Evolutionary conservation across 1,140 invertebrate species (phyloP), one percentile per base, ranked within the genome.

Genomic region (Monomorium pharaonis): DNA sequence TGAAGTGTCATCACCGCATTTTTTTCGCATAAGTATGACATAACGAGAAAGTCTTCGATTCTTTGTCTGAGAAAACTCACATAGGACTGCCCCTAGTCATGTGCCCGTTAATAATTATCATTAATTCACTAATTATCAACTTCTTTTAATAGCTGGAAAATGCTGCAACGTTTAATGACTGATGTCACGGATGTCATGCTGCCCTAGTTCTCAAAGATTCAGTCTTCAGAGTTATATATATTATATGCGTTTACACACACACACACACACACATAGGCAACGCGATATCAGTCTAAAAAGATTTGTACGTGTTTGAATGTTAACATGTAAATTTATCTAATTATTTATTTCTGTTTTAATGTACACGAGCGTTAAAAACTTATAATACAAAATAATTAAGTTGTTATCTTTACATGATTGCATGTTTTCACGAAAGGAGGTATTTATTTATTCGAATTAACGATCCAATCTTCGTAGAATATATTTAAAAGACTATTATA

Each of bases 131-230:
- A 93, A 93, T 92, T 91, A 92, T 91, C 70, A 89, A 60, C 85
- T 89, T 86, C 91, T 87, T 91, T 91, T 92, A 92, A 92, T 92
- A 91, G 84, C 85, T 86, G 80, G 85, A 89, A 85, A 91, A 87
- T 74, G 86, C 54, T 86, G 86, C 87, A 88, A 90, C 89, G 81
- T 87, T 92, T 92, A 92, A 92, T 91, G 85, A 88, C 83, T 88
- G 80, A 77, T 92, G 93, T 94, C 93, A 92, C 91, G 88, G 89
- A 85, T 93, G 90, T 92, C 92, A 93, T 88, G 90, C 70, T 92
- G 93, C 88, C 92, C 93, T 65, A 93, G 90, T 93, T 94, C 93
- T 92, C 92, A 93, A 92, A 94, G 88, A 87, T 89, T 91, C 74
- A 69, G 83, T 90, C 58, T 72, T 81, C 85, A 62, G 54, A 85